Percentiles rank a stretch among this genome's conserved stretches.
phyloP scores from a whole-genome alignment of 2,888 invertebrate species.

The Busseola fusca region DNA sequence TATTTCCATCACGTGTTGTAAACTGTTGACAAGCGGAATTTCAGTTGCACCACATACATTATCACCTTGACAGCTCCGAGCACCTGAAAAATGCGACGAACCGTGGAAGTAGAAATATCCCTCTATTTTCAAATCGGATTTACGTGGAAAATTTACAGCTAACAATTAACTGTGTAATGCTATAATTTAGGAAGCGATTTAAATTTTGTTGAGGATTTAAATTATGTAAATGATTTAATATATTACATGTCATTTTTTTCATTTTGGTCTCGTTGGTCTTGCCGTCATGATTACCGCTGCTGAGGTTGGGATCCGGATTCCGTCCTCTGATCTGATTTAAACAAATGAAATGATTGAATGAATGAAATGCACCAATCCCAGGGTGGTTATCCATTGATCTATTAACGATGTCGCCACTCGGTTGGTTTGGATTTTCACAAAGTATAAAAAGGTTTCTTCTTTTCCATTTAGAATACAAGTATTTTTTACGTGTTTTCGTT shows the following conservation, averaged over 20 bases:
- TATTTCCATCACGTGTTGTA: conserved; percentile 41
- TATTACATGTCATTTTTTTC: background rate
- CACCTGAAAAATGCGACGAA: conserved; percentile 41
- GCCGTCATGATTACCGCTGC: too few species aligned
- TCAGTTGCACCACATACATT: conserved; percentile 42
- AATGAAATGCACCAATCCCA: too few species aligned
- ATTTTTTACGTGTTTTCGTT: background rate
- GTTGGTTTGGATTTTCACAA: background rate
- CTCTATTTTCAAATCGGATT: conserved; percentile 38
- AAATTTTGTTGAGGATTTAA: too few species aligned
- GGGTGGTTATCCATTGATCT: too few species aligned
- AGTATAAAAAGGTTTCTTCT: background rate
- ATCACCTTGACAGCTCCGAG: conserved; percentile 34
- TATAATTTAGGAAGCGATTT: background rate
- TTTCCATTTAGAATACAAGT: background rate
- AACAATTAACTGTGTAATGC: background rate
- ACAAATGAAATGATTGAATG: too few species aligned
- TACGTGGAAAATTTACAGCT: conserved; percentile 24
- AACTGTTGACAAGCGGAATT: conserved; percentile 47
- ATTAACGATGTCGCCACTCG: too few species aligned
- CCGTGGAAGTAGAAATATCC: conserved; percentile 31
- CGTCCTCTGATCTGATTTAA: background rate
- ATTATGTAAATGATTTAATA: background rate
- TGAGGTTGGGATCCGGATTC: background rate
- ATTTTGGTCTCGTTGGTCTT: background rate